Evolutionary conservation across 2,888 invertebrate genomes (phyloP).

Genomic region (Alcis repandata): DNA sequence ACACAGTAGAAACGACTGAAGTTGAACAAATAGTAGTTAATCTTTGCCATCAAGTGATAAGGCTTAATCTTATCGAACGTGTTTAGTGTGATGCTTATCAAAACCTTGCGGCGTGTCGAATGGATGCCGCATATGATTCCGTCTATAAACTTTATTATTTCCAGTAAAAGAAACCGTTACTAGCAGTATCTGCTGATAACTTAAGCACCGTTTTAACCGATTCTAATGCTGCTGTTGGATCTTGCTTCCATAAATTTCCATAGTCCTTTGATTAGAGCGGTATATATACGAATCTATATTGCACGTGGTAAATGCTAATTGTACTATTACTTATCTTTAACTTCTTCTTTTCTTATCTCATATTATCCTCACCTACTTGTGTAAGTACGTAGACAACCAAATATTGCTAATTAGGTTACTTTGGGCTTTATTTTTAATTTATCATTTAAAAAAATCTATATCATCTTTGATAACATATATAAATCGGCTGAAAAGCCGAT

Average conservation of each 20-base stretch:
- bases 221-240: constrained; percentile 36
- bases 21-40: constrained; percentile 81
- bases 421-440: constrained; percentile 4
- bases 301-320: too few species aligned
- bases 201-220: constrained; percentile 36
- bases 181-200: constrained; percentile 43
- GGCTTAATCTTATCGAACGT: constrained; percentile 69
- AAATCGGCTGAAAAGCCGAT: too few species aligned
- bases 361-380: too few species aligned
- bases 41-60: constrained; percentile 78
- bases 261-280: neutral
- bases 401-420: neutral
- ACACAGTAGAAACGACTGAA: constrained; percentile 68
- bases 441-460: neutral
- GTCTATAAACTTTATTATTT: constrained; percentile 71
- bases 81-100: constrained; percentile 67
- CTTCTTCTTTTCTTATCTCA: too few species aligned
- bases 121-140: constrained; percentile 62
- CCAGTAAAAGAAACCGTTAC: constrained; percentile 58
- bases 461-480: neutral
- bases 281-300: too few species aligned
- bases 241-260: neutral
- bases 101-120: constrained; percentile 70
- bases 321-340: too few species aligned
- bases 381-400: neutral